A percentile compares a stretch with the other conserved stretches of the same genome.
Conservation (phyloP, 2,888 invertebrate species). For the Heteromurus nitidus region DNA sequence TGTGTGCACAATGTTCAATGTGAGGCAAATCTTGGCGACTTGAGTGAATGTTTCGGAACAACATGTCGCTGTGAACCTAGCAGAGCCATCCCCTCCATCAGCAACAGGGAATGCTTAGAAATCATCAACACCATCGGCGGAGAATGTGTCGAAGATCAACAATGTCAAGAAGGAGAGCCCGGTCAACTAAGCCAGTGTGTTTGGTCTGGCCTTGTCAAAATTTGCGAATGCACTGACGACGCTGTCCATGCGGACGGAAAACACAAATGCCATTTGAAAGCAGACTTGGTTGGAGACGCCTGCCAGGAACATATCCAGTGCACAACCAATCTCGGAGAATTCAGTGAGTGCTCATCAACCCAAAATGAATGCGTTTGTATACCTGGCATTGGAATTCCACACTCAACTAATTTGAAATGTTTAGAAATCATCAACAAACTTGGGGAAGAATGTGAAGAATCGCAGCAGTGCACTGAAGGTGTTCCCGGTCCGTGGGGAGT, state of each 20-base stretch:
- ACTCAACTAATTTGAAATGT: background rate
- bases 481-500: background rate
- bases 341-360: no score
- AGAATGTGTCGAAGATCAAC: background rate
- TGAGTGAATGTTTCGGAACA: background rate
- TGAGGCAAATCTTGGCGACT: background rate
- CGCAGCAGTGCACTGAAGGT: background rate
- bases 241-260: background rate
- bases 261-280: background rate
- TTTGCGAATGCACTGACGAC: background rate
- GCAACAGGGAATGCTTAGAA: background rate
- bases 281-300: background rate
- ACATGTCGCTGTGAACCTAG: background rate
- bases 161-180: background rate
- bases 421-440: background rate
- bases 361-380: background rate
- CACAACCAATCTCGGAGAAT: background rate
- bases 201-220: background rate
- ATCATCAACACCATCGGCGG: background rate
- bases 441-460: background rate
- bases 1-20: background rate
- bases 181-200: background rate
- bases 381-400: no score
- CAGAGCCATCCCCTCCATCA: background rate
- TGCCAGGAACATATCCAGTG: background rate